Percentiles rank a stretch among this genome's conserved stretches.
These are phyloP conservation scores for Procambarus virginalis DNA, from an alignment of 1,140 invertebrate species.

Conservation along the genomic window DNA sequence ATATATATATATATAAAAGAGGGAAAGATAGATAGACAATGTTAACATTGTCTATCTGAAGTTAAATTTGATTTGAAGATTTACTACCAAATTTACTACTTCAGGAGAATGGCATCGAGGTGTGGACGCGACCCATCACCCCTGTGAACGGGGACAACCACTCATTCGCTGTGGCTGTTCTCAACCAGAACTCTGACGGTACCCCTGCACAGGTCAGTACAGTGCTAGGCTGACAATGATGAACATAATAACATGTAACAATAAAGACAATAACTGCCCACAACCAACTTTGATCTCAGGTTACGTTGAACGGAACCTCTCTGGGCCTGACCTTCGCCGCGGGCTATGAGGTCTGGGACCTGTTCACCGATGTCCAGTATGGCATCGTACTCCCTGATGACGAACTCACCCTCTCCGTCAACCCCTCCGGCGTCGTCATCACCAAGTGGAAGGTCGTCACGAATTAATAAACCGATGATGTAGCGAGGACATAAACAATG, in stretches of 20 bases:
- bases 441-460: neutral
- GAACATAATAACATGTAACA: too few species aligned
- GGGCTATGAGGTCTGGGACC: neutral
- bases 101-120: conserved; percentile 91
- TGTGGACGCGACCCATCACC: conserved; percentile 90
- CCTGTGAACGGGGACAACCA: conserved; percentile 87
- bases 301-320: neutral
- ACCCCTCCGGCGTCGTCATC: neutral
- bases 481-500: too few species aligned
- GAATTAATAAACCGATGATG: neutral
- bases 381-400: neutral
- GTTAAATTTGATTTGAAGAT: too few species aligned
- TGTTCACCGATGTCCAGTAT: neutral
- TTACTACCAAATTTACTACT: conserved; percentile 40
- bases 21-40: too few species aligned
- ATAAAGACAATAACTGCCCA: too few species aligned
- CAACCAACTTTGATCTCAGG: neutral
- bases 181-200: conserved; percentile 91
- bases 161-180: conserved; percentile 90
- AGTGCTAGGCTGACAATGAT: neutral
- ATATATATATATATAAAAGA: too few species aligned
- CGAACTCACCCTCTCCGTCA: neutral
- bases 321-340: neutral
- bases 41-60: too few species aligned
- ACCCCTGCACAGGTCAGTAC: conserved; percentile 86